phyloP scores from a whole-genome alignment of 2,113 vertebrate genomes.

The Rafetus swinhoei region DNA sequence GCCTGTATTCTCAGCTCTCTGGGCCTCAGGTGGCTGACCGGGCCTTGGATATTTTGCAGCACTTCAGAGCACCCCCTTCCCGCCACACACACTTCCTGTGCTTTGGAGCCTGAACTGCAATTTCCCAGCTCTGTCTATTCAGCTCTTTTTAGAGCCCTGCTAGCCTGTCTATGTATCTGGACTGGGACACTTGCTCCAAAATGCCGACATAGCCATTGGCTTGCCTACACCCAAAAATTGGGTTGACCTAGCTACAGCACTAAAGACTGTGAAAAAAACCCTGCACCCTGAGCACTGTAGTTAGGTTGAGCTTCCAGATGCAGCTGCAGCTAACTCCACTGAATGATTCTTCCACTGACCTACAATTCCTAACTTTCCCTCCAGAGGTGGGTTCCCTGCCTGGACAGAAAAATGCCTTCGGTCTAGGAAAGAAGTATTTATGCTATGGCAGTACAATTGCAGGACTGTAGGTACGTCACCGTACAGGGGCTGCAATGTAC shows the following conservation, averaged over 20 bases:
- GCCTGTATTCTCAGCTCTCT: background rate
- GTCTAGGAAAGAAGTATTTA: background rate
- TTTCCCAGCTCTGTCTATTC: background rate
- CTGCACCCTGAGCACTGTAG: background rate
- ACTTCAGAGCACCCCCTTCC: background rate
- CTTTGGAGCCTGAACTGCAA: background rate
- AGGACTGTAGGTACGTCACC: background rate
- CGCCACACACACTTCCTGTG: no score
- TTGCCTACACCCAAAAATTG: background rate
- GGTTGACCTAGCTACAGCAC: background rate
- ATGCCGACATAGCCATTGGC: background rate
- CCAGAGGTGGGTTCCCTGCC: no score
- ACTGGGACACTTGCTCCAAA: background rate
- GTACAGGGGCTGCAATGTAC: background rate
- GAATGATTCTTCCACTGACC: background rate
- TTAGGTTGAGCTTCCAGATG: background rate
- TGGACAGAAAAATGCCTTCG: fast-evolving
- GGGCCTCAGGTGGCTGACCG: background rate
- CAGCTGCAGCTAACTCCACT: background rate
- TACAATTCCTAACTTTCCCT: background rate
- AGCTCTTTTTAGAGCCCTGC: background rate
- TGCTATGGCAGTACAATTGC: background rate
- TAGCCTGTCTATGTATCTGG: background rate
- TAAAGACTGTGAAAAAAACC: background rate
- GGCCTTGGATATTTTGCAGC: background rate